These are phyloP conservation scores for Leiothrix lutea DNA, from an alignment of 2,113 vertebrate species.

Conservation along the genomic window DNA sequence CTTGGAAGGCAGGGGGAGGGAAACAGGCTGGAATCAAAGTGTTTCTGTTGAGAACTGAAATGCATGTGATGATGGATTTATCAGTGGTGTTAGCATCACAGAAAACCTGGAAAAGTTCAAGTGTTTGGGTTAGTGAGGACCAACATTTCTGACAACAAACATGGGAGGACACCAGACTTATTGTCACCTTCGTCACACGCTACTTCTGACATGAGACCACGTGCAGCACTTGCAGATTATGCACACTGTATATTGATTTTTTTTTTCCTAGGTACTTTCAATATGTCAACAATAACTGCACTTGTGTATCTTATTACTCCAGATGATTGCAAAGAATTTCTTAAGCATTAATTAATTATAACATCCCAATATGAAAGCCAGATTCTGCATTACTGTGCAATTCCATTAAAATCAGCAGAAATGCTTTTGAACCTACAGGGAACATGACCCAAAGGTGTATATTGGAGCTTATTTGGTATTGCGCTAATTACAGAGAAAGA, in stretches of 20 bases:
- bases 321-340: background rate
- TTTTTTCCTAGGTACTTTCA: background rate
- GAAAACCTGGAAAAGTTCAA: background rate
- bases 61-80: background rate
- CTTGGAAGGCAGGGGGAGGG: background rate
- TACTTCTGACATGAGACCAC: background rate
- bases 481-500: background rate
- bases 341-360: constrained; percentile 38
- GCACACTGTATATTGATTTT: background rate
- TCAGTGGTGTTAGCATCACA: background rate
- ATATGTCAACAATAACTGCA: background rate
- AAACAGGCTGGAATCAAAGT: background rate
- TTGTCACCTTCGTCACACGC: background rate
- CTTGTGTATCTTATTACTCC: background rate
- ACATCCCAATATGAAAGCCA: background rate
- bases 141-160: background rate
- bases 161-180: background rate
- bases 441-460: background rate
- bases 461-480: background rate
- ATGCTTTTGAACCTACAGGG: background rate
- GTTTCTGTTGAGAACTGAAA: background rate
- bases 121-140: background rate
- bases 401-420: background rate
- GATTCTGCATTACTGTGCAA: background rate
- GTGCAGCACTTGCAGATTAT: background rate